A percentile compares a stretch with the other conserved stretches of the same genome.
These are phyloP conservation scores for Tympanuchus pallidicinctus DNA, from an alignment of 2,113 vertebrate species.

Conservation along the genomic window DNA sequence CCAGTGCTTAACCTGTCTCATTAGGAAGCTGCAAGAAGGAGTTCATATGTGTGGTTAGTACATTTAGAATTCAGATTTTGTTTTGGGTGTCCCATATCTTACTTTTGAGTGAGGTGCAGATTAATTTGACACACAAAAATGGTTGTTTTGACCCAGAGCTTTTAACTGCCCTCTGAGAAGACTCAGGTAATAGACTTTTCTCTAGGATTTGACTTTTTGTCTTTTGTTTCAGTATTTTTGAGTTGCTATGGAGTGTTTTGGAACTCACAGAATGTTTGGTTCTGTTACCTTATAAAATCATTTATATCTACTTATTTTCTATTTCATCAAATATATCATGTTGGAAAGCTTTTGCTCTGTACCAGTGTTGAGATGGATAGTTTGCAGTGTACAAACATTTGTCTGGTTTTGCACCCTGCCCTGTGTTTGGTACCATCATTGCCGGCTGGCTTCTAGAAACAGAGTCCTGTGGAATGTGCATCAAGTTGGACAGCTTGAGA, in stretches of 20 bases:
- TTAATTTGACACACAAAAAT: background rate
- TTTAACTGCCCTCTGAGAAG: background rate
- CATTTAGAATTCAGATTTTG: background rate
- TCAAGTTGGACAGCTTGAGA: background rate
- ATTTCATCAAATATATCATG: background rate
- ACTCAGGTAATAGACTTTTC: background rate
- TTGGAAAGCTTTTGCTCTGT: background rate
- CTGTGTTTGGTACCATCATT: background rate
- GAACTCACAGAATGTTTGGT: background rate
- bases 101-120: background rate
- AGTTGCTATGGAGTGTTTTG: background rate
- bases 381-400: background rate
- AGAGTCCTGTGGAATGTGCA: background rate
- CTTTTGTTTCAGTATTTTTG: background rate
- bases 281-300: background rate
- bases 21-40: background rate
- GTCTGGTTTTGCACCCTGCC: background rate
- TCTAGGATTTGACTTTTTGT: background rate
- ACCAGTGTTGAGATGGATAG: background rate
- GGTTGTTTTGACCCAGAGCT: background rate
- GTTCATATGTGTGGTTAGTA: background rate
- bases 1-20: background rate
- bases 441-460: background rate
- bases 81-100: background rate
- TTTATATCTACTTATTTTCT: background rate